These are phyloP conservation scores for Cryptus viduatorius DNA, from an alignment of 2,888 invertebrate genomes.

Conservation along the genomic window DNA sequence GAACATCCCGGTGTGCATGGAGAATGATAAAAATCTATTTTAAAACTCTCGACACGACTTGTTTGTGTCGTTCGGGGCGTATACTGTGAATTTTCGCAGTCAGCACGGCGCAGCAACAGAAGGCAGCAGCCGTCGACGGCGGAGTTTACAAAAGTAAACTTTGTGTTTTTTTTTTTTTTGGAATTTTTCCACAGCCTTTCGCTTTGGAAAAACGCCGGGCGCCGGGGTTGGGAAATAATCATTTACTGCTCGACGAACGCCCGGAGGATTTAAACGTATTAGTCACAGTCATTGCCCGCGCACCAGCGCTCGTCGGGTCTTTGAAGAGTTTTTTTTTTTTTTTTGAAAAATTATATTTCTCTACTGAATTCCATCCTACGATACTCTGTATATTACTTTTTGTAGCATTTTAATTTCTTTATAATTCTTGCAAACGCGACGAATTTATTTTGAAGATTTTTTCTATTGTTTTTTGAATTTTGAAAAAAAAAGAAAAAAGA, in stretches of 20 bases:
- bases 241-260: not conserved
- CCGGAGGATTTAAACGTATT: not conserved
- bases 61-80: slow-evolving; percentile 52
- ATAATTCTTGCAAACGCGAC: too few species aligned
- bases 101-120: slow-evolving; percentile 9
- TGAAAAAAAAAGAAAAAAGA: too few species aligned
- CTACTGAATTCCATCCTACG: too few species aligned
- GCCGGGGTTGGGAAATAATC: not conserved
- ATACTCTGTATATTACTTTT: too few species aligned
- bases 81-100: slow-evolving; percentile 42
- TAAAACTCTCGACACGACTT: slow-evolving; percentile 54
- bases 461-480: too few species aligned
- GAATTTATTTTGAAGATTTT: too few species aligned
- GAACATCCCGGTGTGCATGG: slow-evolving; percentile 21
- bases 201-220: not conserved
- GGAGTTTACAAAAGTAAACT: slow-evolving; percentile 36
- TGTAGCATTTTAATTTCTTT: too few species aligned
- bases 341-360: too few species aligned
- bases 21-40: slow-evolving; percentile 61
- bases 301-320: not conserved
- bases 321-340: not conserved
- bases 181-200: not conserved
- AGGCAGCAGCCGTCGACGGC: slow-evolving; percentile 9
- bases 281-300: slow-evolving; percentile 3
- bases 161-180: slow-evolving; percentile 8